Conservation (phyloP, 2,888 invertebrate genomes). For the Metacarcinus magister region DNA sequence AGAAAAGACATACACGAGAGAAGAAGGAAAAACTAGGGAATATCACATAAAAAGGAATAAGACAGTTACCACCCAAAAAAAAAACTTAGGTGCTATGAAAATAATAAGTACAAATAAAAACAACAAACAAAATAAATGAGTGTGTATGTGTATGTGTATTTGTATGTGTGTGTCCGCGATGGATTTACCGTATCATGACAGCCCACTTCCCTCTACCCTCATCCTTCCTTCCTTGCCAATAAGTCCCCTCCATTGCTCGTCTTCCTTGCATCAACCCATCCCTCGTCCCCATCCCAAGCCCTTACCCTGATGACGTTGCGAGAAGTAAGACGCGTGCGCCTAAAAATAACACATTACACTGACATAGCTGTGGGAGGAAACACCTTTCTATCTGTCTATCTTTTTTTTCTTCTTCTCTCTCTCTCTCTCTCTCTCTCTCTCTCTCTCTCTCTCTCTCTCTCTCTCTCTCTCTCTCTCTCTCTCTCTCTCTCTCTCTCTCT, state of each 20-base stretch:
- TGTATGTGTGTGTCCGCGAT: not conserved
- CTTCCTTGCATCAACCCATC: not conserved
- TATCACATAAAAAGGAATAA: not conserved
- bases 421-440: not conserved
- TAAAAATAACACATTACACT: constrained; percentile 4
- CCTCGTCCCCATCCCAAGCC: not conserved
- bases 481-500: not conserved
- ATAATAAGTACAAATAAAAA: not conserved
- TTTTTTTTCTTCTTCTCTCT: not conserved
- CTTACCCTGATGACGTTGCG: not conserved
- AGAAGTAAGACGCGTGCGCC: not conserved
- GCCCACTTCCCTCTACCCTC: not conserved
- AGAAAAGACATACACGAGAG: not conserved
- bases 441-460: not conserved
- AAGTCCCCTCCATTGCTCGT: not conserved
- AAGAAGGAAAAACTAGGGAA: not conserved
- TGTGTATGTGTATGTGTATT: not conserved
- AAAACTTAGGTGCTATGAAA: not conserved
- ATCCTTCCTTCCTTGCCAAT: not conserved
- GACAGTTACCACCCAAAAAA: not conserved
- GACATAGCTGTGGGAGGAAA: not conserved
- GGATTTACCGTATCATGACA: not conserved
- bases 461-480: not conserved
- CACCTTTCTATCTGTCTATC: not conserved
- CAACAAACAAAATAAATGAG: not conserved